Percentiles rank a stretch among this genome's conserved stretches.
Conservation (phyloP, 2,888 invertebrate genomes). For the Cheilosia urbana region DNA sequence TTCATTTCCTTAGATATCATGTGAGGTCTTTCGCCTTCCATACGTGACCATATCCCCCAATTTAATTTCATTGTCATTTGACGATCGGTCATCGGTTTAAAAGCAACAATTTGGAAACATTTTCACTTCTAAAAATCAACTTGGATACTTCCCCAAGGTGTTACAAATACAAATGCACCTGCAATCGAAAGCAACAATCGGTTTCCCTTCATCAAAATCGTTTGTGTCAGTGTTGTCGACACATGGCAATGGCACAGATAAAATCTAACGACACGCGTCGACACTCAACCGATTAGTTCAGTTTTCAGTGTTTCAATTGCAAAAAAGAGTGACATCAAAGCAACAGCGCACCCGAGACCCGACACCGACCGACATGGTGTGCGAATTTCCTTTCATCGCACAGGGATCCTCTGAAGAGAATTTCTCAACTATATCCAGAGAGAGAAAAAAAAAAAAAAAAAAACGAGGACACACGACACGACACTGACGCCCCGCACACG, state of each 20-base stretch:
- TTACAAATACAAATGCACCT: background rate
- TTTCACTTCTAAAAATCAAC: too few relatives aligned
- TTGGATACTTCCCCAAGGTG: too few relatives aligned
- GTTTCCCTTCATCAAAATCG: constrained; percentile 44
- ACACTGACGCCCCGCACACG: constrained; percentile 43
- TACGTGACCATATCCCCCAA: too few relatives aligned
- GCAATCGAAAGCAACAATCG: constrained; percentile 51
- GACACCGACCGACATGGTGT: constrained; percentile 1
- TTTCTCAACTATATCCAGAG: constrained; percentile 8
- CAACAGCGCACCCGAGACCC: constrained; percentile 18
- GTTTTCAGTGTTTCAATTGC: constrained; percentile 39
- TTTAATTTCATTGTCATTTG: too few relatives aligned
- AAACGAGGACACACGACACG: constrained; percentile 24
- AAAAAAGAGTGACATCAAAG: constrained; percentile 51
- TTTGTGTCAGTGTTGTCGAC: constrained; percentile 55
- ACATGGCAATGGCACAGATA: constrained; percentile 27
- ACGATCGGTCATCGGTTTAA: too few relatives aligned
- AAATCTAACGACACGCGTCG: constrained; percentile 57
- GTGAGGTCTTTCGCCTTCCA: too few relatives aligned
- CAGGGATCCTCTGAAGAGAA: constrained; percentile 3
- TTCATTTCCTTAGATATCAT: too few relatives aligned
- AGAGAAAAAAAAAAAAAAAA: too few relatives aligned
- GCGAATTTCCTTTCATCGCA: constrained; percentile 18
- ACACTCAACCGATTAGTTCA: constrained; percentile 63
- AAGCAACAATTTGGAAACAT: too few relatives aligned